These are phyloP conservation scores for Axea sp. DNA, from an alignment of 2,888 invertebrate species.

Conservation along the genomic window DNA sequence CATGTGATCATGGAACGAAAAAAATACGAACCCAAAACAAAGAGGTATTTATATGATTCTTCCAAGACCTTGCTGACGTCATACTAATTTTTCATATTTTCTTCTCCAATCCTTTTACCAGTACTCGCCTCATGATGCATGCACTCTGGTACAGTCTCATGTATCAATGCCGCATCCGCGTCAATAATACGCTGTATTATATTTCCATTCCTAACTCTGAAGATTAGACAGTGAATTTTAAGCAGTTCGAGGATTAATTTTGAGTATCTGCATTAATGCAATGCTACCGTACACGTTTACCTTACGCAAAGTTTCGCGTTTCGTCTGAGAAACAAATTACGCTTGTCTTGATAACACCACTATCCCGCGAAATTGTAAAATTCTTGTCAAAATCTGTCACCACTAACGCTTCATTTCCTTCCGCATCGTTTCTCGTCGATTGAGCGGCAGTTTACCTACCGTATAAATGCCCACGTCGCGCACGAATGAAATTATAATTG, in stretches of 20 bases:
- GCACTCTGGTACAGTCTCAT: too few relatives aligned
- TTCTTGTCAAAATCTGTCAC: too few relatives aligned
- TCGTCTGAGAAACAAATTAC: conserved; percentile 3
- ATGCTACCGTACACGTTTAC: neutral
- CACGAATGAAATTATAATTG: conserved; percentile 50
- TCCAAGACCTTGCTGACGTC: too few relatives aligned
- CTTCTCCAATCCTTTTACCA: too few relatives aligned
- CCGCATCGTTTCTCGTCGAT: conserved; percentile 9
- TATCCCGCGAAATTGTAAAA: too few relatives aligned
- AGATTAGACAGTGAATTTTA: conserved; percentile 48
- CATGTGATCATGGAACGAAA: too few relatives aligned
- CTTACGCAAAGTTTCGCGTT: conserved; percentile 2
- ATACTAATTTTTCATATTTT: too few relatives aligned
- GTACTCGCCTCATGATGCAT: too few relatives aligned
- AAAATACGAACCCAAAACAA: too few relatives aligned
- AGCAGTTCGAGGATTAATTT: conserved; percentile 33
- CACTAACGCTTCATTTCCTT: too few relatives aligned
- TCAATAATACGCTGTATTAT: conserved; percentile 19
- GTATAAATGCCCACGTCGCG: neutral
- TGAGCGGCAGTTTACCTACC: conserved; percentile 6
- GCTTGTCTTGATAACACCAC: neutral
- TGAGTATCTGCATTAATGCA: conserved; percentile 5
- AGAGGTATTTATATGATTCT: too few relatives aligned
- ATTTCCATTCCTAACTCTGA: conserved; percentile 13
- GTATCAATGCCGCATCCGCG: conserved; percentile 17